Base-by-base conservation (phyloP, 2,888 invertebrate genomes). In the Pollenia labialis region DNA sequence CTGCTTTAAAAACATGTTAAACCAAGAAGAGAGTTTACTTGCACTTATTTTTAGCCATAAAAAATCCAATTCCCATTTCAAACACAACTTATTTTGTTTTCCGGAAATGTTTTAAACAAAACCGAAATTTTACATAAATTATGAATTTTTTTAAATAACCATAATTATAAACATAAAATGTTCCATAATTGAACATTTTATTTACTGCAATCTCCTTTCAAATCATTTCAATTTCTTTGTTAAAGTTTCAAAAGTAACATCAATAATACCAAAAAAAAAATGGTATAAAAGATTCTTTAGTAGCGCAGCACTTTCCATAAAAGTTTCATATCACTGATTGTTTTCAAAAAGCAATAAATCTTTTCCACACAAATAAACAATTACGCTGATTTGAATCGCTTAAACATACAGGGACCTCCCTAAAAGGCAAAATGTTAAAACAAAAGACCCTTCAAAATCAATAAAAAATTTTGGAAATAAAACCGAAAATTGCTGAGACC, bases 371-470 rank as follows among this genome's bases (percentile, higher is more conserved):
- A 84, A 84, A 84, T 72, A 84, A 84, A 84, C 72, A 84, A 84
- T 84, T 72, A 84, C 72, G 71, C 64, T 60, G 83, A 84, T 84
- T 58, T 75, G 58, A 58, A 84, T 79, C 77, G 50, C 50, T 81
- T 74, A 74, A 81, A 72, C 64, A 71, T 46, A 54, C 64, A 72
- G 40, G 50, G 50, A 66, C 44, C 48, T 56, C 77, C 72, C 64
- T 56, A 77, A 83, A 83, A 32, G 44, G 4, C 8, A 46, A 14
- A 56, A 56, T 4, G 11, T 32, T 64, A 18, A 66, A 72, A 23
- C n/a, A 40, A 76, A 66, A 72, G 60, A 16, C 86, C 75, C 86
- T 83, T 86, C 40, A 66, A 77, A 87, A 81, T 87, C 80, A 87
- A 86, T 72, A 80, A 76, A 64, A 72, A 42, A 18, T 66, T 16